Conservation (phyloP, 2,888 invertebrate genomes). For the Pristionchus japonicus region DNA sequence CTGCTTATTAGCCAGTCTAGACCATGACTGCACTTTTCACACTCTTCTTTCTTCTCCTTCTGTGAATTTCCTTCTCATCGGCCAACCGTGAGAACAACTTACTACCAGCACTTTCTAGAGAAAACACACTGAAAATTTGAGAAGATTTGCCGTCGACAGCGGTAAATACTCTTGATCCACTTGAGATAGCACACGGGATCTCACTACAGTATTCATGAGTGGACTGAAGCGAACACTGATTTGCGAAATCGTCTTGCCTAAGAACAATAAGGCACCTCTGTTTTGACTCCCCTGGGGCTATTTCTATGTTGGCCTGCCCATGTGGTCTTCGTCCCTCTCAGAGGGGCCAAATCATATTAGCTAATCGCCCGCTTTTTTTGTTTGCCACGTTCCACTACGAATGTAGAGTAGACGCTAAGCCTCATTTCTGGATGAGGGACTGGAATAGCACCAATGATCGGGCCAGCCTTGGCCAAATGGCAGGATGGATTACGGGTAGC, state of each 20-base stretch:
- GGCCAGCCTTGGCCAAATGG: background rate
- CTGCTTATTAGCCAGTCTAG: background rate
- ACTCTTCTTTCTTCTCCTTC: background rate
- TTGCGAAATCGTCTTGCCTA: background rate
- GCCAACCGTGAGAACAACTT: background rate
- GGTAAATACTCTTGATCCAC: background rate
- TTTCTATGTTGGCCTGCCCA: background rate
- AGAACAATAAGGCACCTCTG: background rate
- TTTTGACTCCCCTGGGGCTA: background rate
- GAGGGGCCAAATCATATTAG: constrained; percentile 16
- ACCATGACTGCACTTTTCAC: background rate
- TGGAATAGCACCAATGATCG: background rate
- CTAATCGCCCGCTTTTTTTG: background rate
- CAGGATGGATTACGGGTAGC: background rate
- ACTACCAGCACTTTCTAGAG: background rate
- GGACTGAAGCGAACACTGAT: background rate
- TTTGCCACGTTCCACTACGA: background rate
- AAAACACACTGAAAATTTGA: constrained; percentile 11
- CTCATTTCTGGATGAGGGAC: background rate
- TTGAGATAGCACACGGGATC: background rate
- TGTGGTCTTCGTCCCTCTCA: background rate
- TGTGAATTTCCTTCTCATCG: background rate
- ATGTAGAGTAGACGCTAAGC: background rate
- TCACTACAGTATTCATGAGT: background rate
- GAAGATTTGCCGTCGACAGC: background rate